Conservation (phyloP, 2,797 vertebrate genomes). For the Nannoperca australis region DNA sequence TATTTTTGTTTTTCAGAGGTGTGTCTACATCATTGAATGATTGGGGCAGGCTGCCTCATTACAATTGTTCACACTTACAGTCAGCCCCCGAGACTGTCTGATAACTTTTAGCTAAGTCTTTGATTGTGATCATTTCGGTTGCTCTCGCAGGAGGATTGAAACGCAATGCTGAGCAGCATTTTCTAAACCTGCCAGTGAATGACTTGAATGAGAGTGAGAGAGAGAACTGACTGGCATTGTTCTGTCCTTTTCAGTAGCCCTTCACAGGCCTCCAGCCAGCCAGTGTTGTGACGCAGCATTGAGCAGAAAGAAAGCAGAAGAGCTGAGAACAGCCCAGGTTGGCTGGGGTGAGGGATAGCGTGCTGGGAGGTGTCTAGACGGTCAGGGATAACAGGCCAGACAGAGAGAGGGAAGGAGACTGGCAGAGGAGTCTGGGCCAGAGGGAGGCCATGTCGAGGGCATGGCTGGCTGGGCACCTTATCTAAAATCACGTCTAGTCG, state of each 20-base stretch:
- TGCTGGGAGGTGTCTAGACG: conserved; percentile 76
- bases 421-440: conserved; percentile 71
- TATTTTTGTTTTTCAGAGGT: conserved; percentile 62
- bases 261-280: conserved; percentile 46
- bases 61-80: conserved; percentile 50
- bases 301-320: conserved; percentile 59
- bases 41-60: conserved; percentile 55
- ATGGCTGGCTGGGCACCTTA: conserved; percentile 73
- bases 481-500: conserved; percentile 76
- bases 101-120: conserved; percentile 56
- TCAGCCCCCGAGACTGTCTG: conserved; percentile 57
- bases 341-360: conserved; percentile 69
- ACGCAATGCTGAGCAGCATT: conserved; percentile 31
- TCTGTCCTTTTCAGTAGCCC: conserved; percentile 50
- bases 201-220: conserved; percentile 32
- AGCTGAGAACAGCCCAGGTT: conserved; percentile 59
- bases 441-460: conserved; percentile 71
- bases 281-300: conserved; percentile 53
- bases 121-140: conserved; percentile 55
- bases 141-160: conserved; percentile 47
- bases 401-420: conserved; percentile 58
- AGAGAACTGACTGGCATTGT: conserved; percentile 50
- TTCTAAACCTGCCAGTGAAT: conserved; percentile 44
- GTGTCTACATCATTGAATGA: conserved; percentile 62
- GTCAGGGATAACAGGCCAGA: conserved; percentile 69